Base-by-base conservation (phyloP, 2,113 vertebrate species). In the Podiceps cristatus region DNA sequence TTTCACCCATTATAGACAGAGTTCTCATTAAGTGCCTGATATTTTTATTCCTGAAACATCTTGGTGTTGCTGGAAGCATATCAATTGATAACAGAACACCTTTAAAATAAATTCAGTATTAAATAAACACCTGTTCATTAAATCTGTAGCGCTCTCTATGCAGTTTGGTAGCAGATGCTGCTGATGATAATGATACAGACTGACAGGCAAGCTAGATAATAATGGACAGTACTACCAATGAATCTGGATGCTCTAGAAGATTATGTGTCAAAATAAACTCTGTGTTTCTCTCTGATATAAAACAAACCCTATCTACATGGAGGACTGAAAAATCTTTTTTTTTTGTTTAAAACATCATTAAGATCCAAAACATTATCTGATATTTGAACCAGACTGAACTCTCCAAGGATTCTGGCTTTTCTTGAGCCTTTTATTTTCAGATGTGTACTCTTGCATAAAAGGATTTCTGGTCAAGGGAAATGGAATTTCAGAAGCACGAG, bases 41-140 rank as follows among this genome's bases (percentile, higher is more conserved):
- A 91, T 96, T 96, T 95, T 88, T 94, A 95, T 96, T 96, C 77
- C 60, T 78, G 60, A 88, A 93, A 16, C 31, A 78, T 55, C 53
- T 84, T 66, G 31, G 47, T 89, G n/a, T 86, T 96, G 29, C 60
- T 93, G 69, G 85, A 68, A 94, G 91, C 55, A 92, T 88, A 93
- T 31, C 29, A 94, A 80, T 87, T 92, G 87, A 88, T 94, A 97
- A 69, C 29, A 79, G 47, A 91, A 55, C 40, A 95, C 80, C 59
- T 95, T 96, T 94, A 77, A 94, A 96, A 95, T 95, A 88, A 83
- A 87, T 86, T 91, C 60, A 73, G 8, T 79, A 94, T 83, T 92
- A 88, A 96, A 91, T 73, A 96, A 91, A 92, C 94, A 97, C 91
- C 91, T 97, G 86, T 60, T 96, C 92, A 82, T 91, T 93, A 97